Base-by-base conservation (phyloP, 2,888 invertebrate species). In the Ophonus ardosiacus region DNA sequence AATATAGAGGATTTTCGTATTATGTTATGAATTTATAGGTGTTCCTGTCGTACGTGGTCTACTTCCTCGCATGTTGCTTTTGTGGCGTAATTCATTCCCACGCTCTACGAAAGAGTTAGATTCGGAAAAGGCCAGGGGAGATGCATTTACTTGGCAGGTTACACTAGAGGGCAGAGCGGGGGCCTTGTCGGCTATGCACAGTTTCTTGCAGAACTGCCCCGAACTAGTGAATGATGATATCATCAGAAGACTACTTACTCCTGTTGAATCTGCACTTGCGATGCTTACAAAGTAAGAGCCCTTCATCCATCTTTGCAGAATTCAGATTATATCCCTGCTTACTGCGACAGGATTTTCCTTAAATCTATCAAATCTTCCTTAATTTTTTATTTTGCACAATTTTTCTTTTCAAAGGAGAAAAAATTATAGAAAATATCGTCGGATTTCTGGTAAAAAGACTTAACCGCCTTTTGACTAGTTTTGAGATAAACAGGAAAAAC, bases 91-190 rank as follows among this genome's bases (percentile, higher is more conserved):
- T 91, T 98, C 98, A 31, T 99, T 99, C 91, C 99, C 99, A 0
- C 94, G 99, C 76, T 98, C 98, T 0, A 95, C 96, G 57, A 99
- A 99, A 90, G 99, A 99, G 91, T 93, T 99, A 15, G 99, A 99
- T 90, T 97, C 98, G 0, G 99, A 99, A 91, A 98, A 98, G 88
- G 95, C 97, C 15, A 93, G 99, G 89, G 96, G 98, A 7, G 99
- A 99, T 92, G 97, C 98, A 0, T 99, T 99, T 90, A 99, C 99
- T n/a, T 99, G 99, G 99, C 98, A 98, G 93, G 97, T 99, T 61
- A 98, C 99, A 0, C 92, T 99, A 83, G 99, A 99, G 92, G 98
- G 98, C 1, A 94, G 99, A 63, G 98, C 99, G 3, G 99, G 99
- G 0, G 99, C 99, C 0, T 92, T 99, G 10, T 98, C 98, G 63